Percentiles rank a stretch among this genome's conserved stretches.
Evolutionary conservation across 2,113 vertebrate genomes (phyloP).

Genomic region (Sebastes fasciatus): DNA sequence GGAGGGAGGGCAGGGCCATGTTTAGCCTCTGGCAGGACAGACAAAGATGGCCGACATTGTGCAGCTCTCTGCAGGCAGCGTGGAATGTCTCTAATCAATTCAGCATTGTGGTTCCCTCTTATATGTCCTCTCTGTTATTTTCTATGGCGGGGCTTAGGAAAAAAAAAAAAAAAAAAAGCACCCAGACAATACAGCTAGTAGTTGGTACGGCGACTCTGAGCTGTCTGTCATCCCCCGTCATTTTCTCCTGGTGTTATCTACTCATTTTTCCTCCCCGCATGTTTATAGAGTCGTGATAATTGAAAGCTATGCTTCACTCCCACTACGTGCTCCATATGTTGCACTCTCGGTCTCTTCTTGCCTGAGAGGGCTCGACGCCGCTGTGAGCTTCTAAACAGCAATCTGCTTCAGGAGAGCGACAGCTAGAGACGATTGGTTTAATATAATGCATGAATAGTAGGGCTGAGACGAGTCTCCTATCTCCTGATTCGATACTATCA

Average conservation of each 20-base stretch:
- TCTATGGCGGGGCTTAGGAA: slow-evolving; percentile 58
- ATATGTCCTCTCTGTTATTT: slow-evolving; percentile 66
- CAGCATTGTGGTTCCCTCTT: slow-evolving; percentile 77
- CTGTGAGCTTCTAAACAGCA: slow-evolving; percentile 79
- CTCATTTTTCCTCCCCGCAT: slow-evolving; percentile 73
- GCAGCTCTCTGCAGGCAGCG: slow-evolving; percentile 67
- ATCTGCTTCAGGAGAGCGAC: slow-evolving; percentile 75
- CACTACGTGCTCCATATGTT: slow-evolving; percentile 77
- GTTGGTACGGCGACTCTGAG: slow-evolving; percentile 52
- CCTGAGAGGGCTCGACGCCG: slow-evolving; percentile 81
- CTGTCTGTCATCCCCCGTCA: slow-evolving; percentile 71
- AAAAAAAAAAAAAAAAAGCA: slow-evolving; percentile 20
- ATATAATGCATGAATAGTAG: slow-evolving; percentile 30
- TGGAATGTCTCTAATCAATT: slow-evolving; percentile 85
- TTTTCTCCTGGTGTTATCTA: slow-evolving; percentile 68
- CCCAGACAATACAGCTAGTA: slow-evolving; percentile 61
- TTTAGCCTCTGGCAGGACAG: slow-evolving; percentile 76
- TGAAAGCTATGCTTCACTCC: slow-evolving; percentile 78
- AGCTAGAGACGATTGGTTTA: slow-evolving; percentile 57
- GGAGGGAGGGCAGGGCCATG: slow-evolving; percentile 72
- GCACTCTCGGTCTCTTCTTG: slow-evolving; percentile 63
- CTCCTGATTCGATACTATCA: too few relatives aligned
- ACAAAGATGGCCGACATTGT: slow-evolving; percentile 78
- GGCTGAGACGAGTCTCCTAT: too few relatives aligned
- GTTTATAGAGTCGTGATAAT: slow-evolving; percentile 79